Percentiles rank a stretch among this genome's conserved stretches.
These are phyloP conservation scores for Echeneis naucrates DNA, from an alignment of 2,797 vertebrate species.

Conservation along the genomic window DNA sequence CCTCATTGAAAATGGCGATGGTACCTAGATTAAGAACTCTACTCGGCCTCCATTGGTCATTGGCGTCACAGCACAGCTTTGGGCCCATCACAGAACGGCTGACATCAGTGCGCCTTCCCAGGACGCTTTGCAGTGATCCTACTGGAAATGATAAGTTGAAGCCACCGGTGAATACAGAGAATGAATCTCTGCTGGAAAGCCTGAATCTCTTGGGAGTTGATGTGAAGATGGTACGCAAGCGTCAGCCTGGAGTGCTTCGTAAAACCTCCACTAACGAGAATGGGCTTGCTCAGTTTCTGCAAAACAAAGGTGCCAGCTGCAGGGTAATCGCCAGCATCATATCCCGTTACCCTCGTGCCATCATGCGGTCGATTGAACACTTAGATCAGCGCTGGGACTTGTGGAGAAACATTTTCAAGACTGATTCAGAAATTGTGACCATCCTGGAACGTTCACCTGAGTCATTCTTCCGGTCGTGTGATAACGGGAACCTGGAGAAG, in stretches of 20 bases:
- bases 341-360: constrained; percentile 85
- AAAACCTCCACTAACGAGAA: constrained; percentile 81
- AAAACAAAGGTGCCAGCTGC: constrained; percentile 80
- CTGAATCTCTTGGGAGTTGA: constrained; percentile 83
- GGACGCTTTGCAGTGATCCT: constrained; percentile 43
- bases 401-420: constrained; percentile 85
- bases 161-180: constrained; percentile 46
- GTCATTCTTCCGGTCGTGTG: constrained; percentile 86
- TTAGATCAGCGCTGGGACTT: constrained; percentile 85
- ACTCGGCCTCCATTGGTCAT: constrained; percentile 27
- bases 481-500: constrained; percentile 84
- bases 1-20: constrained; percentile 60
- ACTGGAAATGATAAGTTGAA: neutral
- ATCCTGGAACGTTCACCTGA: constrained; percentile 86
- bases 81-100: constrained; percentile 13
- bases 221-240: constrained; percentile 74
- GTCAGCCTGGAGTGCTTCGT: constrained; percentile 83
- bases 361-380: constrained; percentile 82
- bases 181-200: constrained; percentile 81
- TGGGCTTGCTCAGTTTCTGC: constrained; percentile 81
- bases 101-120: constrained; percentile 21
- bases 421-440: constrained; percentile 82
- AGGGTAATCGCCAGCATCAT: constrained; percentile 83
- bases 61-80: constrained; percentile 18
- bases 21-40: constrained; percentile 34